A percentile compares a stretch with the other conserved stretches of the same genome.
Evolutionary conservation across 2,113 vertebrate species (phyloP).

Genomic region (Ochotona princeps): DNA sequence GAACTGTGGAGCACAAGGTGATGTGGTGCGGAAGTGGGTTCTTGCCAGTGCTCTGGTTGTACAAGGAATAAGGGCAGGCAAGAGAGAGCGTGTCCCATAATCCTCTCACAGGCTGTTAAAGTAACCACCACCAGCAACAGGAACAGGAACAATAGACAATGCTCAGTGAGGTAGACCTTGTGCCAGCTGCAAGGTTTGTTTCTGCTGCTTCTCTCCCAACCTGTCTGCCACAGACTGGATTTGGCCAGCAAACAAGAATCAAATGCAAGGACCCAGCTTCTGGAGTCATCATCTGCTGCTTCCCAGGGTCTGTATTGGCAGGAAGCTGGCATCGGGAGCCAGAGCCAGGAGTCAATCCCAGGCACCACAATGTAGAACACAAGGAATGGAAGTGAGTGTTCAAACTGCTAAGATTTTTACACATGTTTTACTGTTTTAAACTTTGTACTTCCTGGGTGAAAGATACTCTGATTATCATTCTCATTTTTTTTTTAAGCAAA

Average conservation of each 20-base stretch:
- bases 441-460: no score
- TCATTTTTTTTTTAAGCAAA: not conserved
- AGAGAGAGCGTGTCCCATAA: not conserved
- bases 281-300: no score
- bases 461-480: not conserved
- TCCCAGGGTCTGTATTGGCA: no score
- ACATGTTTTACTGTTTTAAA: not conserved
- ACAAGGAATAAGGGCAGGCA: not conserved
- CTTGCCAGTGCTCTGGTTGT: not conserved
- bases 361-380: no score
- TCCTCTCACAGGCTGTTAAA: not conserved
- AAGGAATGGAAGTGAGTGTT: no score
- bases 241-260: no score
- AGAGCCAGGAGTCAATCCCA: no score
- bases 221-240: no score
- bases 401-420: not conserved
- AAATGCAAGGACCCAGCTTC: no score
- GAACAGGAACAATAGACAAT: not conserved
- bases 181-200: not conserved
- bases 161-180: not conserved
- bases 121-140: not conserved
- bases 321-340: no score
- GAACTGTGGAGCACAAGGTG: not conserved
- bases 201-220: no score
- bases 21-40: not conserved